Percentiles rank a stretch among this genome's conserved stretches.
Conservation (phyloP, 2,113 vertebrate genomes). For the Microcebus griseorufus region DNA sequence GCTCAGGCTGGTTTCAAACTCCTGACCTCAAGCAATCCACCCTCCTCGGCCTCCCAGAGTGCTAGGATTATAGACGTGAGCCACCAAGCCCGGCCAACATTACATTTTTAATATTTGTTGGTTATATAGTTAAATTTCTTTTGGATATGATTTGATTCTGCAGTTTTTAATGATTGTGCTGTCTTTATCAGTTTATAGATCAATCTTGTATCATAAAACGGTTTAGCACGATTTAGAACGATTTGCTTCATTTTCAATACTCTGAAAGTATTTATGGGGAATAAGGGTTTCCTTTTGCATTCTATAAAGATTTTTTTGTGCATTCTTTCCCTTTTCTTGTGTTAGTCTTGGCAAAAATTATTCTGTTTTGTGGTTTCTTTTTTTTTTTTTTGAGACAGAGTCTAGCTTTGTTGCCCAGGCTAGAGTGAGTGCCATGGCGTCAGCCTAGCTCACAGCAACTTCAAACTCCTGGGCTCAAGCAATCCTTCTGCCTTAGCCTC, state of each 20-base stretch:
- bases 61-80: too few relatives aligned
- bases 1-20: too few relatives aligned
- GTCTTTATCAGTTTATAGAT: not conserved
- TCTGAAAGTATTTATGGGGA: not conserved
- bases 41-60: too few relatives aligned
- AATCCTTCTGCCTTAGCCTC: too few relatives aligned
- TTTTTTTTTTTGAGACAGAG: too few relatives aligned
- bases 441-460: too few relatives aligned
- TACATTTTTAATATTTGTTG: not conserved
- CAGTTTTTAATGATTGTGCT: not conserved
- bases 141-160: not conserved
- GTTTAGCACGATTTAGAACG: not conserved
- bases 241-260: not conserved
- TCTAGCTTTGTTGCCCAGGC: too few relatives aligned
- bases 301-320: not conserved
- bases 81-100: too few relatives aligned
- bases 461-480: too few relatives aligned
- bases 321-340: not conserved
- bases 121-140: not conserved
- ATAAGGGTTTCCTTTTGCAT: not conserved
- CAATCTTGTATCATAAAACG: not conserved
- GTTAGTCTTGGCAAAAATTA: not conserved
- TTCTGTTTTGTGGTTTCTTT: too few relatives aligned
- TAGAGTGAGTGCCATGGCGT: too few relatives aligned
- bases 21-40: too few relatives aligned